Conservation (phyloP, 92 coral and sea anemone genomes). For the Heliopora coerulea region DNA sequence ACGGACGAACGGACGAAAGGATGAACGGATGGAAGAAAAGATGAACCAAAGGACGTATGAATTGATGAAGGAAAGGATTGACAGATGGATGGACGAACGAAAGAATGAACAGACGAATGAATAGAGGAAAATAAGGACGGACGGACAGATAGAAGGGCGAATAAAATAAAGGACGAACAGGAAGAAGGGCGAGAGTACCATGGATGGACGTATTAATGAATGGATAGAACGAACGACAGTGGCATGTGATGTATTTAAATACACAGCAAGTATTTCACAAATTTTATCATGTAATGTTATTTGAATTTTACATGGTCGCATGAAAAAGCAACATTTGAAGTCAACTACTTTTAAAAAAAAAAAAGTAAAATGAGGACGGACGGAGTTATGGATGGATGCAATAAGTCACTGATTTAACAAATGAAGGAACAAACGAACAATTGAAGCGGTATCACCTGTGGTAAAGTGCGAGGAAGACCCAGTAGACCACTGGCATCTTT, state of each 20-base stretch:
- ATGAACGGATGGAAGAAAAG: background rate
- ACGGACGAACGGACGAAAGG: background rate
- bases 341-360: no score
- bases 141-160: background rate
- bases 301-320: no score
- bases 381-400: background rate
- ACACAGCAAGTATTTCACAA: no score
- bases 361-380: background rate
- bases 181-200: background rate
- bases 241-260: no score
- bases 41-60: no score
- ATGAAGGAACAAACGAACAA: background rate
- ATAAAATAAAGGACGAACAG: background rate
- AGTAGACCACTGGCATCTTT: conserved; percentile 97
- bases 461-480: conserved; percentile 75
- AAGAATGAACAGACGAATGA: background rate
- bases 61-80: background rate
- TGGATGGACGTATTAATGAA: background rate
- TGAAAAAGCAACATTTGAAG: no score
- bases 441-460: conserved; percentile 55
- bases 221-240: background rate
- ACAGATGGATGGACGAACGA: background rate
- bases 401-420: background rate
- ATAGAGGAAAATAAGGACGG: background rate
- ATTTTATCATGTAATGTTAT: no score